Base-by-base conservation (phyloP, 1,140 invertebrate genomes). In the Papilio glaucus region DNA sequence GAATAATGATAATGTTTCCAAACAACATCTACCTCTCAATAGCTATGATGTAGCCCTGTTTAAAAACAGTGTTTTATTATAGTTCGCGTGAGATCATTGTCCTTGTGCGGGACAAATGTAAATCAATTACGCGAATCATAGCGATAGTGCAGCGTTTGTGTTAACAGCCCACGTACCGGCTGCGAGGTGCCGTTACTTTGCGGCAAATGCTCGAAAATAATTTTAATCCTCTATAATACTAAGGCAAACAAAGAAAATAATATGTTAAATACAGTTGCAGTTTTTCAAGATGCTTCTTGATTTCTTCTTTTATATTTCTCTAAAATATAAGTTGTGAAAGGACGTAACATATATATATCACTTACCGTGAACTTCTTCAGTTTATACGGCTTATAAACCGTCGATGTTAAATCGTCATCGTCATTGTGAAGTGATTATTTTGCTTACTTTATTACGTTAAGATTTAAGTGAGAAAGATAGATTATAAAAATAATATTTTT, bases 101-200 rank as follows among this genome's bases (percentile, higher is more conserved):
- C 75, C 81, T 71, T 74, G 68, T 77, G 72, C 72, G 77, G 76
- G 74, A 74, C 76, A 75, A 82, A 85, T 84, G 79, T 83, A 81
- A 83, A 81, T 83, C 79, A 80, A 82, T 83, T 75, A 81, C 72
- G 42, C 77, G 79, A 78, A 84, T 82, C 79, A 74, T 80, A 65
- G 71, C 71, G 71, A 69, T 74, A 75, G 57, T n/a, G n/a, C n/a
- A n/a, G n/a, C 60, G 53, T 72, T 73, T 71, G 63, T 42, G 63
- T 42, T 63, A 79, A 67, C 78, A 15, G 75, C 79, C 78, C 74
- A 82, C 80, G 84, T 83, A 49, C 71, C 72, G 49, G 2, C 18
- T 39, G 37, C 21, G 45, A 24, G 70, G 73, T 76, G 84, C 77
- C 83, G 78, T 82, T 86, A 76, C 71, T 76, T 83, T 80, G n/a